Evolutionary conservation across 23 tunicate genomes (phyloP), one percentile per base, ranked within the genome.

Genomic region (Phallusia fumigata): DNA sequence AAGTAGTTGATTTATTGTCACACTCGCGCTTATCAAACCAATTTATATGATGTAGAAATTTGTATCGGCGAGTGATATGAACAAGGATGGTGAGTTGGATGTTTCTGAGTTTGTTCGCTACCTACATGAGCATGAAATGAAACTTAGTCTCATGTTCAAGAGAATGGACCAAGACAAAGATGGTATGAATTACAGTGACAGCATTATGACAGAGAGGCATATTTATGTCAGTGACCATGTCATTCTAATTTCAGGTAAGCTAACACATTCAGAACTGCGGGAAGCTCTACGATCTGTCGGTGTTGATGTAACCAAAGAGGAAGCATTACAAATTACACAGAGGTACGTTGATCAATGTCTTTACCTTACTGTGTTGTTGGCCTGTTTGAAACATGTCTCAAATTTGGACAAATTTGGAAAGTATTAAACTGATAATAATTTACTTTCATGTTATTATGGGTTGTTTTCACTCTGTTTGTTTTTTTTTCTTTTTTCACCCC

Each of bases 121-220:
- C 74, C 84, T 96, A 6, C 99, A 96, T 53, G 96, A 96, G 91
- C 95, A 96, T 82, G 99, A 96, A 73, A 89, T 84, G 88, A 87
- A 88, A 73, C 65, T 91, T 34, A 73, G 87, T 33, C 79, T 90
- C 5, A 93, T 91, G 89, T 96, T 96, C 36, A 87, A 84, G 65
- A 47, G 82, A 72, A 53, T 96, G 64, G 99, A 96, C 79, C 74
- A 80, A 18, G 91, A 96, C 85, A 75, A 88, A 79, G 99, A 96
- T 85, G 99, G 99, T 90, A 82, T 32, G 82, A n/a, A 10, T 40
- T 10, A 40, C 5, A 3, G 47, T 10, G 8, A 40, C 5, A 40
- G 10, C 47, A 5, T 40, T 40, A 10, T 40, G 47, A 40, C 8
- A 6, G 8, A 26, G 6, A 11, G 5, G 47, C 47, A 3, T 40